Conservation (phyloP, 2,888 invertebrate genomes). For the Mycalesis mineus region DNA sequence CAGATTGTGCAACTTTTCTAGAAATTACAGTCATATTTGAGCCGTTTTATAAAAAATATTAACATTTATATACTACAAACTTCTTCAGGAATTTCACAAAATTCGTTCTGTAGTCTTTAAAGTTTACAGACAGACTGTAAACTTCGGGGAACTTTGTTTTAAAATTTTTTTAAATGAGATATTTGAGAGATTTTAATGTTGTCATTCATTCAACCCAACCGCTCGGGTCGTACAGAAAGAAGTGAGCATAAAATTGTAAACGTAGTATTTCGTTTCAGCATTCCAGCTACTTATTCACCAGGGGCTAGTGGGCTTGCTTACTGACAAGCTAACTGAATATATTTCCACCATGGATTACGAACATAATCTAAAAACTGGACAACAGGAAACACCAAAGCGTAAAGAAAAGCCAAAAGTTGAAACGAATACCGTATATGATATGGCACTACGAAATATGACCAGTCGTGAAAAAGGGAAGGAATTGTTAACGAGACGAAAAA, state of each 20-base stretch:
- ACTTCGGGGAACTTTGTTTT: too few species aligned
- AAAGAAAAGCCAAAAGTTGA: slow-evolving; percentile 22
- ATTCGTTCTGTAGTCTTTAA: too few species aligned
- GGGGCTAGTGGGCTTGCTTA: slow-evolving; percentile 62
- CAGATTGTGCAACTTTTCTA: too few species aligned
- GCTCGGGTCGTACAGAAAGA: too few species aligned
- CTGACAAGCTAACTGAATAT: slow-evolving; percentile 60
- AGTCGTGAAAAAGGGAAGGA: slow-evolving; percentile 33
- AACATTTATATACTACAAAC: too few species aligned
- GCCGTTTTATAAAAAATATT: too few species aligned
- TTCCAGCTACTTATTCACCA: slow-evolving; percentile 70
- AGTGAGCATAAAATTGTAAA: neutral
- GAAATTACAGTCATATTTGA: too few species aligned
- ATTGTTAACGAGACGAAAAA: slow-evolving; percentile 51
- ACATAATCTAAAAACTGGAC: slow-evolving; percentile 47
- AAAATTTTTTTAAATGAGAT: too few species aligned
- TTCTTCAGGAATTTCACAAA: too few species aligned
- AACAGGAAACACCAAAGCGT: slow-evolving; percentile 7
- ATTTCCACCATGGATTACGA: slow-evolving; percentile 63
- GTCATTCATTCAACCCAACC: too few species aligned
- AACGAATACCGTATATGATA: slow-evolving; percentile 22
- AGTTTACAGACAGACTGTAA: too few species aligned
- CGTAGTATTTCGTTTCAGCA: slow-evolving; percentile 38
- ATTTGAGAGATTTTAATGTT: too few species aligned
- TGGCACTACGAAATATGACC: slow-evolving; percentile 18